phyloP scores from a whole-genome alignment of 2,113 vertebrate species.

The Gadus chalcogrammus region DNA sequence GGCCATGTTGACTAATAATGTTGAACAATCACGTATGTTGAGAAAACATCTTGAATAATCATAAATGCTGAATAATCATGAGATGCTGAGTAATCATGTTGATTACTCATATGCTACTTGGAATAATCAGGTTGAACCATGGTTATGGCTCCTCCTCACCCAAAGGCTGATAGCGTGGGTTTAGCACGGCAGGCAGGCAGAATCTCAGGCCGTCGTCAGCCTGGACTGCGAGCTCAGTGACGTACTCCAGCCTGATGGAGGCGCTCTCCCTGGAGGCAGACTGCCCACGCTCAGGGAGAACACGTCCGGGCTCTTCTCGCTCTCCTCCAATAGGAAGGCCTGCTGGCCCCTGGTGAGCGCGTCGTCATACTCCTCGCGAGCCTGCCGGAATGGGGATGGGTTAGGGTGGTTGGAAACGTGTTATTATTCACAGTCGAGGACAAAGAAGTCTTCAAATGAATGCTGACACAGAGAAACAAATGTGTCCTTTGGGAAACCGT shows the following conservation, averaged over 20 bases:
- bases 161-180: constrained; percentile 73
- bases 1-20: neutral
- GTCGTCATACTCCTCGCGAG: constrained; percentile 70
- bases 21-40: too few species aligned
- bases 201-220: constrained; percentile 75
- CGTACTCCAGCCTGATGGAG: constrained; percentile 72
- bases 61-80: neutral
- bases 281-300: constrained; percentile 79
- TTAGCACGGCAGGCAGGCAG: constrained; percentile 77
- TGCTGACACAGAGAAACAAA: neutral
- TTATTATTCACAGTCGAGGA: too few species aligned
- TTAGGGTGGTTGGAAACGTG: neutral
- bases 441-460: too few species aligned
- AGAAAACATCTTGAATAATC: neutral
- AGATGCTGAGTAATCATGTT: neutral
- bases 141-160: constrained; percentile 50
- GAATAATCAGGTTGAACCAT: neutral
- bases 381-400: constrained; percentile 52
- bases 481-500: neutral
- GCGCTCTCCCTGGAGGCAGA: constrained; percentile 72
- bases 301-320: constrained; percentile 67
- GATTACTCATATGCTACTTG: neutral
- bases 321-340: constrained; percentile 79
- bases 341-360: constrained; percentile 74
- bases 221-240: constrained; percentile 77